Evolutionary conservation across 2,888 invertebrate species (phyloP), one percentile per base, ranked within the genome.

Genomic region (Polyommatus icarus): DNA sequence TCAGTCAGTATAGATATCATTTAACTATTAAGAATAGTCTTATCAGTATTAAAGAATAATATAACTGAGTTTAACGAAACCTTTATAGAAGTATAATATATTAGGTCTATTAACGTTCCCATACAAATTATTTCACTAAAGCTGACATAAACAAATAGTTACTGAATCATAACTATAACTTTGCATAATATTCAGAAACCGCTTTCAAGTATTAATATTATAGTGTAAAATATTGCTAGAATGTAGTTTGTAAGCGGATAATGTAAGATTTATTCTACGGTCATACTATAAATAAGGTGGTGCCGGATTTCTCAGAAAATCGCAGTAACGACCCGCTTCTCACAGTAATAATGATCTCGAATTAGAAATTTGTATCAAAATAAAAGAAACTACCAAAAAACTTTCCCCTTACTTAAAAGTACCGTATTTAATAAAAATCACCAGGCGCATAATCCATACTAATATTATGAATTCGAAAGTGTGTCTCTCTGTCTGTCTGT

Each of bases 241-340:
- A 2, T 40, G 72, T 40, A 72, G 72, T 72, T 72, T n/a, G 72
- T 72, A 72, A 72, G 72, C 36, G 72, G 72, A 72, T 72, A 72
- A 40, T 72, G 10, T 72, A 40, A 72, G 40, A 72, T 72, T 72
- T 72, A 72, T 72, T 40, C 40, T 3, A 40, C 40, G 72, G 72
- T 72, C 40, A 40, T 72, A 20, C 72, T 3, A 72, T 72, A 72
- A 40, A 72, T 40, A 72, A 40, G 10, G 40, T 40, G 54, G 50
- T 29, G 50, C 75, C 75, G 54, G 46, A 24, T 73, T n/a, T 75
- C 46, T 75, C 29, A 29, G 46, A 29, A 46, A 50, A 24, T 75
- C 12, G 50, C 20, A 75, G 18, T 46, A 24, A 75, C 5, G 29
- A 12, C 36, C 0, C 10, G 61, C 8, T 32, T 67, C 29, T 67